Evolutionary conservation across 2,113 vertebrate species (phyloP), one percentile per base, ranked within the genome.

Genomic region (Prionailurus bengalensis): DNA sequence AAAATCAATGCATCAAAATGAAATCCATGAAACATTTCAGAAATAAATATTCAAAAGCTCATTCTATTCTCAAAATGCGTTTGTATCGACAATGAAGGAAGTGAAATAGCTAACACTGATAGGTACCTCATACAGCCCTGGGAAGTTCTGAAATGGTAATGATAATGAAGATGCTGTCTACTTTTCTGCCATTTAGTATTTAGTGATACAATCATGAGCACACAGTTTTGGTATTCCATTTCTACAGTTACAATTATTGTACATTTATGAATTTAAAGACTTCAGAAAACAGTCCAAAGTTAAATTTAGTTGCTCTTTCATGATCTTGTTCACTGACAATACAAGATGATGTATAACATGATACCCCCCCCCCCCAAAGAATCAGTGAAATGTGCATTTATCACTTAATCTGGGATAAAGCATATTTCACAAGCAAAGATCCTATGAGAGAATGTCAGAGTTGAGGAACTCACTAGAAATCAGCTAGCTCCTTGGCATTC

Each of bases 1-100:
- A 87, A 95, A 95, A 95, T 66, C 14, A 78, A 71, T 23, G 6
- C 17, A 92, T 84, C 55, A 95, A 96, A 96, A 95, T 86, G 87
- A 96, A 95, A 80, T 45, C 23, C n/a, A 93, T 51, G 29, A 85
- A 39, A 94, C 2, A 73, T 65, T 89, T 95, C 63, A 12, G 12
- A 92, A 92, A 63, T 65, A 92, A 92, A 78, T 85, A 84, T 92
- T 91, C 92, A 25, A 94, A 97, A 88, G 39, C 25, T 91, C 61
- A 85, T 80, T 78, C 10, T 81, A 4, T 51, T 92, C 23, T 89
- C 29, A 86, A 27, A 94, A 90, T 45, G 21, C 78, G 11, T 61
- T 84, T 70, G 85, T 93, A 65, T 42, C 16, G 14, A 91, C 21
- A 53, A 14, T 55, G 84, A 94, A 53, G 66, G 84, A 95, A 98